These are phyloP conservation scores for Sebastes dallii DNA, from an alignment of 2,797 vertebrate species.

Conservation along the genomic window DNA sequence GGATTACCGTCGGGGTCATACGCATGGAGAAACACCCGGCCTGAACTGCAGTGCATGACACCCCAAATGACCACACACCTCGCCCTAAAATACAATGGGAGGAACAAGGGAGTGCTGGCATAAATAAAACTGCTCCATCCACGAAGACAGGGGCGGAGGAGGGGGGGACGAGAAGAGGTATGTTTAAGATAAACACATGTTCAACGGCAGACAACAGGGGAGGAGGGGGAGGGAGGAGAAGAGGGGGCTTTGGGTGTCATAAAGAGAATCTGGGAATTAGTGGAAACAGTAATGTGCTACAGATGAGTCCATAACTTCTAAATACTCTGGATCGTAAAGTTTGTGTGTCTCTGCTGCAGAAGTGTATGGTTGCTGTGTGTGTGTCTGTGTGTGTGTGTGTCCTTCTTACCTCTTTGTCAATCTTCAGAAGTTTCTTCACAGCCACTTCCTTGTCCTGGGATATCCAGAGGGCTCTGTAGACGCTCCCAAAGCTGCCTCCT, in stretches of 20 bases:
- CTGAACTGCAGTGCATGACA: not conserved
- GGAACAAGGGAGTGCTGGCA: slow-evolving; percentile 53
- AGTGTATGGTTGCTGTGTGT: not conserved
- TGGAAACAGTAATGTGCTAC: not conserved
- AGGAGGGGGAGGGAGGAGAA: not conserved
- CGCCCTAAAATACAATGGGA: slow-evolving; percentile 47
- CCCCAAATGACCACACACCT: slow-evolving; percentile 48
- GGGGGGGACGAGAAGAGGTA: slow-evolving; percentile 49
- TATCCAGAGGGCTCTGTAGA: slow-evolving; percentile 95
- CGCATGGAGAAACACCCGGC: slow-evolving; percentile 5
- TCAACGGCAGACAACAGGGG: slow-evolving; percentile 29
- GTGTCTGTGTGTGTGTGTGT: not conserved
- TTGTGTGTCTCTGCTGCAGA: not conserved
- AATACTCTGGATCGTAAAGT: not conserved
- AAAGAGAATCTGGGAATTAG: slow-evolving; percentile 6
- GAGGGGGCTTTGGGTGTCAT: not conserved
- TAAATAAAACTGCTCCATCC: slow-evolving; percentile 51
- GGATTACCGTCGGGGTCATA: not conserved
- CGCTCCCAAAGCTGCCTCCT: slow-evolving; percentile 96
- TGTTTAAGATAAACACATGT: slow-evolving; percentile 75
- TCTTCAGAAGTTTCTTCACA: slow-evolving; percentile 97
- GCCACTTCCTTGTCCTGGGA: slow-evolving; percentile 98
- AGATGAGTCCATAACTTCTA: not conserved
- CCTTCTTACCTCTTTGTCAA: slow-evolving; percentile 92
- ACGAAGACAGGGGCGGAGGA: slow-evolving; percentile 31